Evolutionary conservation across 1,140 invertebrate species (phyloP).

Genomic region (Ostrea edulis): DNA sequence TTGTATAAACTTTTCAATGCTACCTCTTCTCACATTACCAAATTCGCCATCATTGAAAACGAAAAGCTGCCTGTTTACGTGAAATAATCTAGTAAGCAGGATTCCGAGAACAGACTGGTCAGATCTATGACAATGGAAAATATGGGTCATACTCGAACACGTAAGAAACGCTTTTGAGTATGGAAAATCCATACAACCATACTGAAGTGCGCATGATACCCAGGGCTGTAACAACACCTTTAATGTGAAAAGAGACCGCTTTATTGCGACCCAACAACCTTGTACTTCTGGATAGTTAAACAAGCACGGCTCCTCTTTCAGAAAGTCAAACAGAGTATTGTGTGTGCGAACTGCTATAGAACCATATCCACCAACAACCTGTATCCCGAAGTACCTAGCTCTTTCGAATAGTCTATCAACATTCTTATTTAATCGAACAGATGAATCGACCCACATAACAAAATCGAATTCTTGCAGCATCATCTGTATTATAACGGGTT

Average conservation of each 20-base stretch:
- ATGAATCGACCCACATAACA: conserved; percentile 48
- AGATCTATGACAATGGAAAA: conserved; percentile 38
- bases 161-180: background rate
- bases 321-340: conserved; percentile 30
- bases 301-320: conserved; percentile 38
- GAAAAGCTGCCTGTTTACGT: background rate
- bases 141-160: background rate
- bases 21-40: background rate
- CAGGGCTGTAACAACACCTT: conserved; percentile 40
- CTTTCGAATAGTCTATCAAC: conserved; percentile 15
- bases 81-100: conserved; percentile 37
- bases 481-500: conserved; percentile 45
- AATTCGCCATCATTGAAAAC: background rate
- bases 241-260: conserved; percentile 22
- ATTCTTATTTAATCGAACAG: conserved; percentile 30
- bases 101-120: conserved; percentile 47
- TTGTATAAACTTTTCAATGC: too few relatives aligned
- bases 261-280: background rate
- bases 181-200: conserved; percentile 40
- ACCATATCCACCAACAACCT: background rate
- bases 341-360: conserved; percentile 17
- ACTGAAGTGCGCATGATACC: conserved; percentile 43
- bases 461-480: conserved; percentile 47
- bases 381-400: conserved; percentile 6
- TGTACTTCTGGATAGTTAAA: conserved; percentile 7